phyloP scores from a whole-genome alignment of 2,888 invertebrate species.

The Drosophila austrosaltans region DNA sequence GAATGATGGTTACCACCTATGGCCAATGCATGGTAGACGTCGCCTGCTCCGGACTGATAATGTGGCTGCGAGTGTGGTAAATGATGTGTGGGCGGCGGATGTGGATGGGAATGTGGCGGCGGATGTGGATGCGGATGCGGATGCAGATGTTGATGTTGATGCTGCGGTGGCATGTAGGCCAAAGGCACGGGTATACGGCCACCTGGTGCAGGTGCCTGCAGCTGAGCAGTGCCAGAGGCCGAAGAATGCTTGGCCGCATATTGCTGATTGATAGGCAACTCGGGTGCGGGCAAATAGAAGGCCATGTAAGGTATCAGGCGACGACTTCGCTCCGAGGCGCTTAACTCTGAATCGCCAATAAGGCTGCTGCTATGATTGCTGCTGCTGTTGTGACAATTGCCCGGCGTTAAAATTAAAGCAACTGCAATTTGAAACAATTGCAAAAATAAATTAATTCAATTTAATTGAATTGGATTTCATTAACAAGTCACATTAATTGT shows the following conservation, averaged over 20 bases:
- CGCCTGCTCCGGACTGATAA: slow-evolving; percentile 72
- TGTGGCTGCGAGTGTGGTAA: slow-evolving; percentile 53
- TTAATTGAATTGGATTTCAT: neutral
- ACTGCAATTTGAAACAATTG: slow-evolving; percentile 25
- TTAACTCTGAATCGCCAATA: slow-evolving; percentile 72
- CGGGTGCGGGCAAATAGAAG: slow-evolving; percentile 88
- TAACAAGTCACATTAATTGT: neutral
- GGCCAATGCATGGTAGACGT: slow-evolving; percentile 75
- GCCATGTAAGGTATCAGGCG: slow-evolving; percentile 93
- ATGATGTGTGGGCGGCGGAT: slow-evolving; percentile 35
- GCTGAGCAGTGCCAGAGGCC: slow-evolving; percentile 57
- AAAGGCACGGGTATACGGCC: slow-evolving; percentile 77
- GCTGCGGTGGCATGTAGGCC: slow-evolving; percentile 76
- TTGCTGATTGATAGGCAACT: slow-evolving; percentile 84
- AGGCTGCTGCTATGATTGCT: slow-evolving; percentile 32
- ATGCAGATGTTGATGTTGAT: slow-evolving; percentile 43
- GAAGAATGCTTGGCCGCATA: slow-evolving; percentile 75
- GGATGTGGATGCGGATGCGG: slow-evolving; percentile 46
- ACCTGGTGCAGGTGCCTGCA: slow-evolving; percentile 59
- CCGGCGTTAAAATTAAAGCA: neutral
- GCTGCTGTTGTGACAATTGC: slow-evolving; percentile 1
- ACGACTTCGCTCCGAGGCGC: slow-evolving; percentile 87
- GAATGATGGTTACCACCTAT: slow-evolving; percentile 62
- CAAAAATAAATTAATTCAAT: slow-evolving; percentile 4
- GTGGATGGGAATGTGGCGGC: slow-evolving; percentile 28